Base-by-base conservation (phyloP, 2,797 vertebrate genomes). In the Sebastes kiyomatsui region DNA sequence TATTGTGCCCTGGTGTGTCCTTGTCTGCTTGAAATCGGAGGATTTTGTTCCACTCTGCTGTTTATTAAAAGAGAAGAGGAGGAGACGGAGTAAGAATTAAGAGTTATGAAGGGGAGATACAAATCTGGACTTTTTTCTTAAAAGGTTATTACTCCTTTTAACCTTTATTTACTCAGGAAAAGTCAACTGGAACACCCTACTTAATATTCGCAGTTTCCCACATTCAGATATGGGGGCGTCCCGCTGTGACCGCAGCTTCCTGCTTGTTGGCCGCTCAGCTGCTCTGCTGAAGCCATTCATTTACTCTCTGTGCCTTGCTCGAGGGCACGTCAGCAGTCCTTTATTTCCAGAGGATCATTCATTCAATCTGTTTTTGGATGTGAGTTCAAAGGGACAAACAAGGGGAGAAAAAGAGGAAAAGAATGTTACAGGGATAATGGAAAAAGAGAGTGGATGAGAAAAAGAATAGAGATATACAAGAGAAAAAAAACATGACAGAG, bases 1-100 rank as follows among this genome's bases (percentile, higher is more conserved):
- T 73, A 60, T 67, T 77, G 16, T 58, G 20, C 30, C 22, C 49
- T 38, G 52, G 60, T 75, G 52, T 74, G 72, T 86, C 65, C 38
- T 64, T 22, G 81, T 76, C 76, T 74, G 60, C 82, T 80, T 82
- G 66, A 82, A 80, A 86, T 86, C 46, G 18, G 71, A 79, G 79
- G 49, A 81, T 87, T 88, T 84, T 23, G 64, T 86, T 86, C 66
- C 72, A 60, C 58, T 83, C 68, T 75, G 27, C 7, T 73, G 81
- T 91, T 92, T 87, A 90, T 90, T 90, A 90, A 86, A 87, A 86
- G 73, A 77, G 25, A 58, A 28, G 22, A 66, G 32, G 9, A 81
- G 58, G 20, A 80, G 33, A 69, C 23, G 20, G 23, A 73, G 27
- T 46, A 55, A 65, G 72, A 88, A 87, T 81, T 65, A 79, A 70